A percentile compares a stretch with the other conserved stretches of the same genome.
These are phyloP conservation scores for Lysandra coridon DNA, from an alignment of 2,888 invertebrate genomes.

Conservation along the genomic window DNA sequence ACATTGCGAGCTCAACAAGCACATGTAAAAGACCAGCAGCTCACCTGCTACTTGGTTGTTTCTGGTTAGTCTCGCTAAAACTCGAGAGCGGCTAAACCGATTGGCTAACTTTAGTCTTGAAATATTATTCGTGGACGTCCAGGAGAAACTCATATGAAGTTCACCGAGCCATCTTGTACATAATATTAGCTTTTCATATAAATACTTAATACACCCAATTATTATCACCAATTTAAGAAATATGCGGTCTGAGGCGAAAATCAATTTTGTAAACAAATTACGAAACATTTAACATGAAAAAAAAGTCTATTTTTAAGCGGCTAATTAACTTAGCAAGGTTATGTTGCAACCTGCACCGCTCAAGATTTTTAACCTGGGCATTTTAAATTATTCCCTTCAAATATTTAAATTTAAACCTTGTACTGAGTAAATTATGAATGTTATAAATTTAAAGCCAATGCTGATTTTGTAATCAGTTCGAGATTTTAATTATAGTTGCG, in stretches of 20 bases:
- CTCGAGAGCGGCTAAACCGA: too few relatives aligned
- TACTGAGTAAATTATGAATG: not conserved
- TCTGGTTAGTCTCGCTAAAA: too few relatives aligned
- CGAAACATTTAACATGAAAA: not conserved
- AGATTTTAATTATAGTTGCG: not conserved
- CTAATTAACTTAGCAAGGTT: not conserved
- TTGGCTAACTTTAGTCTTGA: too few relatives aligned
- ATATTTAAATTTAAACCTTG: constrained; percentile 5
- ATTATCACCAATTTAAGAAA: not conserved
- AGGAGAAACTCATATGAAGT: too few relatives aligned
- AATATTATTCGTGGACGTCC: too few relatives aligned
- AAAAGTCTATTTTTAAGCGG: not conserved
- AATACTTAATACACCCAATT: too few relatives aligned
- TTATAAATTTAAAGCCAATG: not conserved
- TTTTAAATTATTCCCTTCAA: not conserved
- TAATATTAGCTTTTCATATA: too few relatives aligned
- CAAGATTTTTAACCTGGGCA: not conserved
- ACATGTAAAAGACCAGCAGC: too few relatives aligned
- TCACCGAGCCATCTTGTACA: too few relatives aligned
- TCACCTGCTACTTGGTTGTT: too few relatives aligned
- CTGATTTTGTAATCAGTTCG: not conserved
- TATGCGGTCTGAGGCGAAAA: not conserved
- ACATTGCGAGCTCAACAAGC: too few relatives aligned
- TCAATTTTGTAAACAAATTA: not conserved
- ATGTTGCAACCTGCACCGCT: not conserved